Evolutionary conservation across 2,888 invertebrate genomes (phyloP).

Genomic region (Acleris holmiana): DNA sequence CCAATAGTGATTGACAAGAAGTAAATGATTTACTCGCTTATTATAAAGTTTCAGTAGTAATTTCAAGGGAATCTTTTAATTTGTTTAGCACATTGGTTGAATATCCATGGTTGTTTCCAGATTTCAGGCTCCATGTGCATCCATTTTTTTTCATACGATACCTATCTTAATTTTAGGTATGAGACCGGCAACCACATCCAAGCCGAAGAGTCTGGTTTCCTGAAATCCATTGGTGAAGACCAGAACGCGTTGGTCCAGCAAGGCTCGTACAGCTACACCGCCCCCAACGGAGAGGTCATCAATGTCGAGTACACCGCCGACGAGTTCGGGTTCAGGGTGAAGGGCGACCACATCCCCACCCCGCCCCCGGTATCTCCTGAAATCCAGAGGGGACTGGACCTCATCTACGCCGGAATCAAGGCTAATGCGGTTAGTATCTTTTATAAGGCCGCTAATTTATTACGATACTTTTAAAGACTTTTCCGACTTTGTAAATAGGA

Average conservation of each 20-base stretch:
- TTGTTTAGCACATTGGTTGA: too few relatives aligned
- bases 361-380: constrained; percentile 93
- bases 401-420: constrained; percentile 93
- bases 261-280: constrained; percentile 91
- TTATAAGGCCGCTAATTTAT: too few relatives aligned
- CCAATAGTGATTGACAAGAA: too few relatives aligned
- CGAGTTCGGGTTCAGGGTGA: constrained; percentile 91
- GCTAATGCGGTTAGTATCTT: constrained; percentile 67
- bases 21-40: too few relatives aligned
- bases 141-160: background rate
- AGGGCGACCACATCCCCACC: constrained; percentile 92
- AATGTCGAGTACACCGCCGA: constrained; percentile 92
- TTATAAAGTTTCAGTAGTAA: too few relatives aligned
- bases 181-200: constrained; percentile 93
- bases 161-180: constrained; percentile 80
- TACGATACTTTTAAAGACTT: too few relatives aligned
- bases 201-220: constrained; percentile 90
- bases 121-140: too few relatives aligned
- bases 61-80: too few relatives aligned
- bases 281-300: constrained; percentile 91
- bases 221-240: constrained; percentile 87
- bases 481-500: too few relatives aligned
- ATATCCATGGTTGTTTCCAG: too few relatives aligned
- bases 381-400: constrained; percentile 94
- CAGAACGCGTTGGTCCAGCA: constrained; percentile 89